phyloP scores from a whole-genome alignment of 2,888 invertebrate species.

The Polyommatus icarus region DNA sequence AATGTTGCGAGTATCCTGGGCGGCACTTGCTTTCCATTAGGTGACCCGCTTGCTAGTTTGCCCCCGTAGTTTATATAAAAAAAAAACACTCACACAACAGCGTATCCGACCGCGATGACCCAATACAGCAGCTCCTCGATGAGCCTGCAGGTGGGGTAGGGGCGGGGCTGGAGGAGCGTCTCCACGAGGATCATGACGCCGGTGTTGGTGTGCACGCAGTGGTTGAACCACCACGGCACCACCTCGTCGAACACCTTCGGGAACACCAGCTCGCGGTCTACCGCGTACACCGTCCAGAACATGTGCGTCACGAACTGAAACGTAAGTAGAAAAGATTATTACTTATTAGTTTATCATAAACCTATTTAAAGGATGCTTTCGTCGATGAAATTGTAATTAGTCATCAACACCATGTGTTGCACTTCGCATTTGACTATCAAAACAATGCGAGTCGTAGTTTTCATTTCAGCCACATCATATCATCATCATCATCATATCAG shows the following conservation, averaged over 20 bases:
- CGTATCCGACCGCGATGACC: slow-evolving; percentile 53
- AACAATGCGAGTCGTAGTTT: no score
- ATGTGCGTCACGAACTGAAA: slow-evolving; percentile 75
- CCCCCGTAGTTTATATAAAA: no score
- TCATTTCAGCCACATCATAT: no score
- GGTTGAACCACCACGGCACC: slow-evolving; percentile 81
- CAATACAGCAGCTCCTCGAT: slow-evolving; percentile 54
- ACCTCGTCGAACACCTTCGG: slow-evolving; percentile 73
- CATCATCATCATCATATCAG: no score
- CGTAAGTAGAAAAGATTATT: neutral
- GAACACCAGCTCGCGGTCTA: slow-evolving; percentile 80
- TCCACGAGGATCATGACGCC: slow-evolving; percentile 70
- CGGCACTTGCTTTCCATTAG: no score
- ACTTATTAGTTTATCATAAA: no score
- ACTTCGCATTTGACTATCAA: no score
- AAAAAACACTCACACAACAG: slow-evolving; percentile 61
- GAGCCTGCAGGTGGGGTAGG: slow-evolving; percentile 53
- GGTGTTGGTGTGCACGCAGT: slow-evolving; percentile 80
- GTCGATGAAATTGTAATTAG: no score
- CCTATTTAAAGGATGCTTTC: no score
- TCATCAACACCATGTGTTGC: no score
- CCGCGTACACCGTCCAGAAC: slow-evolving; percentile 78
- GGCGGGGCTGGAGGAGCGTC: slow-evolving; percentile 61
- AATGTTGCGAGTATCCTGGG: no score
- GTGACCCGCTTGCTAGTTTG: no score